Evolutionary conservation across 2,797 vertebrate species (phyloP).

Genomic region (Epinephelus coioides): DNA sequence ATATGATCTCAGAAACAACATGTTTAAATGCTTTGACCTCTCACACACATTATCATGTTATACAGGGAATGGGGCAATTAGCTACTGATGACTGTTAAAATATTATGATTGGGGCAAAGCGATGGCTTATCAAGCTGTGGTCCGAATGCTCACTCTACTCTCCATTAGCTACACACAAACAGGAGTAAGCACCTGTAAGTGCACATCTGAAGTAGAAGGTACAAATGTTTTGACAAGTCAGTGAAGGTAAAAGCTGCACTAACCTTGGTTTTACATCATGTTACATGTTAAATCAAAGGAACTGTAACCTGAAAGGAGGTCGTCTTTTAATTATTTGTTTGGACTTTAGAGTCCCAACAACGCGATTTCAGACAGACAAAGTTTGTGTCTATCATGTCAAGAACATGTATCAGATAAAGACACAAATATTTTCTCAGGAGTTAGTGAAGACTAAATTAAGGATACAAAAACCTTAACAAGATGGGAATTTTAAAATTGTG

Average conservation of each 20-base stretch:
- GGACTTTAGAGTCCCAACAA: not conserved
- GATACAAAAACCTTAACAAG: not conserved
- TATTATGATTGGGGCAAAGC: not conserved
- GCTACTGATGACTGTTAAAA: not conserved
- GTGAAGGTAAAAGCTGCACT: too few species aligned
- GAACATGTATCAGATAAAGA: not conserved
- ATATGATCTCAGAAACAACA: not conserved
- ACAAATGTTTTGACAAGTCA: too few species aligned
- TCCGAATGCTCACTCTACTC: not conserved
- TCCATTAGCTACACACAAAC: not conserved
- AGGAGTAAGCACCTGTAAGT: not conserved
- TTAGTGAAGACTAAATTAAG: not conserved
- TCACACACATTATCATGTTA: not conserved
- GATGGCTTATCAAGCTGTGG: constrained; percentile 1
- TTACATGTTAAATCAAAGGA: not conserved
- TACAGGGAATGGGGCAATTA: not conserved
- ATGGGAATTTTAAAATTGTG: too few species aligned
- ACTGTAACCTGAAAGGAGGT: not conserved
- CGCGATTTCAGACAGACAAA: too few species aligned
- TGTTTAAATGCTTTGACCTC: not conserved
- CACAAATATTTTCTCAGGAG: not conserved
- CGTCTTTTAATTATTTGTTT: not conserved
- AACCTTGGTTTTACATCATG: not conserved
- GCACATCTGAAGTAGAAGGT: too few species aligned
- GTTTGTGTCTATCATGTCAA: not conserved